phyloP scores from a whole-genome alignment of 2,797 vertebrate genomes.

The Nothura maculosa region DNA sequence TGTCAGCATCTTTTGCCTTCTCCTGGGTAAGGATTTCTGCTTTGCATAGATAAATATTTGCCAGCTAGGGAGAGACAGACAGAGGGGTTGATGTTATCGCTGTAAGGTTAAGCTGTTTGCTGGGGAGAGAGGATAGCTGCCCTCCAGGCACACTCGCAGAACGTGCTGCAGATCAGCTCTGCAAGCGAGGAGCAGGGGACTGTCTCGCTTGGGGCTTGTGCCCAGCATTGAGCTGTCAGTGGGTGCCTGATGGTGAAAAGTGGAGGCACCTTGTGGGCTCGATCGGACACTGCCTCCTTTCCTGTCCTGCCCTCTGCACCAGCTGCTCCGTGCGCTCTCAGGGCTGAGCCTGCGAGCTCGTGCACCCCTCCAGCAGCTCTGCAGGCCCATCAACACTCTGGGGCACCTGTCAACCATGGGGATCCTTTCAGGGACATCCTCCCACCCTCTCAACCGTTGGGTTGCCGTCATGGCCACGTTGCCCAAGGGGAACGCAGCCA shows the following conservation, averaged over 20 bases:
- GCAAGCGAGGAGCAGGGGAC: background rate
- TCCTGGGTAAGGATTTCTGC: background rate
- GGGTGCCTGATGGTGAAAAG: slow-evolving; percentile 26
- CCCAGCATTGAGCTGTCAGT: background rate
- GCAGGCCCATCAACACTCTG: background rate
- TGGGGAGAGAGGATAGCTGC: background rate
- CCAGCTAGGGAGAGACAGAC: background rate
- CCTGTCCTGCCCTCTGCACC: background rate
- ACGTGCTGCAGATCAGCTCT: slow-evolving; percentile 16
- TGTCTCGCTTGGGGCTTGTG: background rate
- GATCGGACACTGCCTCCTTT: background rate
- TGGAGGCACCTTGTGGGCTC: background rate
- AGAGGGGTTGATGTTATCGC: background rate
- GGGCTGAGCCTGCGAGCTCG: background rate
- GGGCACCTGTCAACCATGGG: background rate
- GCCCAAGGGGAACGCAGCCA: background rate
- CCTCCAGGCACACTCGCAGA: background rate
- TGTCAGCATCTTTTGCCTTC: background rate
- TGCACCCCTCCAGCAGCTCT: fast-evolving
- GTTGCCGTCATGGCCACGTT: fast-evolving
- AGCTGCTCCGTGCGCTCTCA: background rate
- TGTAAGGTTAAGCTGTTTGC: slow-evolving; percentile 23
- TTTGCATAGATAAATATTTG: slow-evolving; percentile 20
- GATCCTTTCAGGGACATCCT: background rate
- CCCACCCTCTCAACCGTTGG: background rate